A percentile compares a stretch with the other conserved stretches of the same genome.
Conservation (phyloP, 2,888 invertebrate species). For the Tenthredo distinguenda region DNA sequence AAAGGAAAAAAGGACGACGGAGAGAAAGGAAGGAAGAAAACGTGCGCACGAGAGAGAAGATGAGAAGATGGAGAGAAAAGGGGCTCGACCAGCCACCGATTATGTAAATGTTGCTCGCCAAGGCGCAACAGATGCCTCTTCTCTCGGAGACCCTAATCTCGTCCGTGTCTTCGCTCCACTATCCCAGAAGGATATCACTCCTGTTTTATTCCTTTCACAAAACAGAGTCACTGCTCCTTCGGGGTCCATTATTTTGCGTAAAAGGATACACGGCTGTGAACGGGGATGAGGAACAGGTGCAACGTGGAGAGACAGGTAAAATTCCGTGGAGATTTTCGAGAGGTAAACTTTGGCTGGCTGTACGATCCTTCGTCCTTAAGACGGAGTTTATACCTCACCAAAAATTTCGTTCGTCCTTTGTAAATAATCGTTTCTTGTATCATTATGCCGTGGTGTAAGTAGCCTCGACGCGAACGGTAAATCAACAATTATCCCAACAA, state of each 20-base stretch:
- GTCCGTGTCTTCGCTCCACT: conserved; percentile 46
- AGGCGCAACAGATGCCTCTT: conserved; percentile 76
- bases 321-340: not conserved
- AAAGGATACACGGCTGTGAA: not conserved
- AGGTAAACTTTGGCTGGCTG: not conserved
- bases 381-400: not conserved
- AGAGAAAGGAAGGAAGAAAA: not conserved
- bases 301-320: not conserved
- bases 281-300: conserved; percentile 19
- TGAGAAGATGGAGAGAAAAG: conserved; percentile 15
- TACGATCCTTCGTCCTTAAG: not conserved
- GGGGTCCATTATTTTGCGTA: conserved; percentile 8
- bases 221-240: conserved; percentile 31
- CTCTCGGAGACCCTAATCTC: conserved; percentile 47
- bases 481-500: not conserved
- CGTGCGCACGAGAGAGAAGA: not conserved
- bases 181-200: conserved; percentile 52
- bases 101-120: conserved; percentile 76
- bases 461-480: not conserved
- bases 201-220: conserved; percentile 25
- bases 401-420: not conserved
- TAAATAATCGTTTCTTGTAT: not conserved
- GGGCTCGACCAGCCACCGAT: conserved; percentile 64
- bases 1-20: not conserved
- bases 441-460: not conserved